Evolutionary conservation across 1,140 invertebrate genomes (phyloP), one percentile per base, ranked within the genome.

Genomic region (Scaptomyza montana): DNA sequence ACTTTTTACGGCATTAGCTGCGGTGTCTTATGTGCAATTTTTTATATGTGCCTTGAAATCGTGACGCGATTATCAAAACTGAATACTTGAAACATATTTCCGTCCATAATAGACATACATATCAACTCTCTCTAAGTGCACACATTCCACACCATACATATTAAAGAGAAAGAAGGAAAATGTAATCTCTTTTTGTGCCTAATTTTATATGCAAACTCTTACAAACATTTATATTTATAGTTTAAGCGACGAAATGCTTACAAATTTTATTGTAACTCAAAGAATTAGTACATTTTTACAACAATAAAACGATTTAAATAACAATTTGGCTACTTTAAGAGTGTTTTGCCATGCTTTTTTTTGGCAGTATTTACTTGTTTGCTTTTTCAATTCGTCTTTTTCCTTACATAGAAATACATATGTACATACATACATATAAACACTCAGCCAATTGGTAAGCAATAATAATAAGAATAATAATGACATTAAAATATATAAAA

Each of bases 261-360:
- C 81, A 86, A 69, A 64, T 89, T 87, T 73, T 82, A 63, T 76
- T 87, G 75, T 82, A 87, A 72, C 16, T 46, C 56, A 67, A 72
- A 21, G 21, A 59, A 66, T 47, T 74, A 74, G 55, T 51, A 50
- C 50, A 74, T 77, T 74, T 79, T 66, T 85, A 63, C 72, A 77
- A 74, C 33, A 86, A 80, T 87, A 81, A 81, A 85, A 85, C 13
- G 25, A 53, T 78, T 62, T 66, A 55, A 43, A 78, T 39, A 59
- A 54, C 8, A 57, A 65, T 16, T 10, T 41, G 7, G 0, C 16
- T 16, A 16, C 16, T 16, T n/a, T n/a, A n/a, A n/a, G n/a, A n/a
- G n/a, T n/a, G n/a, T n/a, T n/a, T n/a, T n/a, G n/a, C n/a, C n/a
- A n/a, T n/a, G n/a, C n/a, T n/a, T n/a, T n/a, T n/a, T n/a, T n/a